Conservation (phyloP, 2,888 invertebrate species). For the Diadegma fenestrale region DNA sequence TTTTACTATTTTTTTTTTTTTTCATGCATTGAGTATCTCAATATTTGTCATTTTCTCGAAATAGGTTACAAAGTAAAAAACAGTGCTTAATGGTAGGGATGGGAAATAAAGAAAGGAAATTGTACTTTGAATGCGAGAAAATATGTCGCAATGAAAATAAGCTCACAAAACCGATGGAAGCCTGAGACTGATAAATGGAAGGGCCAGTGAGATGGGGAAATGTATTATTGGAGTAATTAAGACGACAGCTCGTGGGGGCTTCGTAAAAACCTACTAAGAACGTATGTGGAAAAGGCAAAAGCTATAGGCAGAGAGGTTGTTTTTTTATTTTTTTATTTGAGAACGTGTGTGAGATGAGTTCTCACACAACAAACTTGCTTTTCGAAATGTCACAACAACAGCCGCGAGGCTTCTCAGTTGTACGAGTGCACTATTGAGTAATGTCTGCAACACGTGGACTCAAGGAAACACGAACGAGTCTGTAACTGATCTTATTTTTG, state of each 20-base stretch:
- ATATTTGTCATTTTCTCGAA: background rate
- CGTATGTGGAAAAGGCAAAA: conserved; percentile 38
- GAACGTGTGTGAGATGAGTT: conserved; percentile 76
- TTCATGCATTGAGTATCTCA: too few species aligned
- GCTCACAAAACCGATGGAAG: background rate
- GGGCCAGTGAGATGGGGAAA: conserved; percentile 22
- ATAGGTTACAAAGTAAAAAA: background rate
- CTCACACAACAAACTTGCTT: conserved; percentile 66
- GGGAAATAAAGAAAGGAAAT: background rate
- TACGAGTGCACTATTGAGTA: conserved; percentile 34
- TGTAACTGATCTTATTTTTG: background rate
- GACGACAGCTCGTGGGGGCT: background rate
- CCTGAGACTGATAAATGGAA: background rate
- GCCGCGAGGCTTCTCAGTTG: conserved; percentile 1
- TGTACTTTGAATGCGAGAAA: background rate
- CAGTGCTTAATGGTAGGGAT: background rate
- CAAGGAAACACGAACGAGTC: background rate
- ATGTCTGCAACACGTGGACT: conserved; percentile 32
- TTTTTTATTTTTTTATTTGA: conserved; percentile 64
- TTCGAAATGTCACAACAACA: conserved; percentile 49
- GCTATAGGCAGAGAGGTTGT: conserved; percentile 52
- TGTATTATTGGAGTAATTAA: conserved; percentile 37
- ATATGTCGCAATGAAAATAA: conserved; percentile 3
- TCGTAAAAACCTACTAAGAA: background rate
- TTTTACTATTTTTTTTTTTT: too few species aligned